phyloP scores from a whole-genome alignment of 1,140 invertebrate genomes.

The Megathymus violae region DNA sequence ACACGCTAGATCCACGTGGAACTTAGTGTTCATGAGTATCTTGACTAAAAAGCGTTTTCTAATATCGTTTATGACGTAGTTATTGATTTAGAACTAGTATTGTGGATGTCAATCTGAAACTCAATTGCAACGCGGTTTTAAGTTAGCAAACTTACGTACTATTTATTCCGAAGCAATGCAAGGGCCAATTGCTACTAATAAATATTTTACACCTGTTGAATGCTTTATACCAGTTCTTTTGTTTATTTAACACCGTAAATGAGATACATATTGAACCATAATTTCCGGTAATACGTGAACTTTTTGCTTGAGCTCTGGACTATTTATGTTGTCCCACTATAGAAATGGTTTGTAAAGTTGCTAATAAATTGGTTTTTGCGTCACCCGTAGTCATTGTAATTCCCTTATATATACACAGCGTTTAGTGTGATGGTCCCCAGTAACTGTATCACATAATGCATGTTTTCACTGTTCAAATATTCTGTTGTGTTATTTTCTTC shows the following conservation, averaged over 20 bases:
- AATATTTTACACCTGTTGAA: not conserved
- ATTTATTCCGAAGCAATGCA: too few relatives aligned
- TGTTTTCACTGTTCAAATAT: not conserved
- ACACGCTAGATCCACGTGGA: too few relatives aligned
- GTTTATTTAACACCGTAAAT: not conserved
- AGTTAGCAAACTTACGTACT: too few relatives aligned
- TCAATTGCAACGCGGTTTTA: too few relatives aligned
- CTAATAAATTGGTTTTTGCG: conserved; percentile 5
- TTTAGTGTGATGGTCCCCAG: not conserved
- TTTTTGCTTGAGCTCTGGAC: not conserved
- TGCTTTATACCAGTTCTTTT: conserved; percentile 5
- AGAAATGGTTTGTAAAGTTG: conserved; percentile 11
- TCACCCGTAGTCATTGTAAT: not conserved
- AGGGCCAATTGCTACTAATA: conserved; percentile 6
- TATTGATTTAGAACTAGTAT: too few relatives aligned
- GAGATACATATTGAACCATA: not conserved
- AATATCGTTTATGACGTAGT: too few relatives aligned
- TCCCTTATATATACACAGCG: conserved; percentile 7
- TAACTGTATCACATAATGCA: conserved; percentile 1
- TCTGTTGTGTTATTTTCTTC: conserved; percentile 6
- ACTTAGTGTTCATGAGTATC: too few relatives aligned
- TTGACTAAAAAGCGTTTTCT: too few relatives aligned
- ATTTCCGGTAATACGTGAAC: not conserved
- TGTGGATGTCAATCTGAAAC: too few relatives aligned
- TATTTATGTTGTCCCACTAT: not conserved